Conservation (phyloP, 2,113 vertebrate species). For the Oxyruncus cristatus region DNA sequence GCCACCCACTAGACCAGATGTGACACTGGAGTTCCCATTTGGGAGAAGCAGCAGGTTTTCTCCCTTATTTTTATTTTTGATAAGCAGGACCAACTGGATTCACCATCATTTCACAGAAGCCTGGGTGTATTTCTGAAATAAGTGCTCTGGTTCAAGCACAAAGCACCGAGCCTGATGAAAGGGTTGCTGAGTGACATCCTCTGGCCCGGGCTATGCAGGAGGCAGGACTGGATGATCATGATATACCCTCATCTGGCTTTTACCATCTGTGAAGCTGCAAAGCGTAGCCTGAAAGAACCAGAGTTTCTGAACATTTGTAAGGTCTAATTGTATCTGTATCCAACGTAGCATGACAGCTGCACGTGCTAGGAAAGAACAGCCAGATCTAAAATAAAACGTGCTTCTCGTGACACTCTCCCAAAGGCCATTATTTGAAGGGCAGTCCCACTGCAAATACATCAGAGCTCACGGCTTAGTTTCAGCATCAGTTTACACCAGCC, state of each 20-base stretch:
- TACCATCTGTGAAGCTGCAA: neutral
- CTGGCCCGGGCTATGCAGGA: neutral
- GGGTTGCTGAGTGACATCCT: neutral
- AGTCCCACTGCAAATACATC: neutral
- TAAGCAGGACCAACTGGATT: neutral
- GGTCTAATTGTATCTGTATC: neutral
- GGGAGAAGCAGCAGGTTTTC: neutral
- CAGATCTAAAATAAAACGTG: neutral
- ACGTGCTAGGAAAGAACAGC: neutral
- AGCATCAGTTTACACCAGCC: neutral
- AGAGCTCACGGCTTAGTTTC: neutral
- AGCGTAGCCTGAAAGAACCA: neutral
- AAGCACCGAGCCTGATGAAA: neutral
- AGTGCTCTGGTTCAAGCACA: neutral
- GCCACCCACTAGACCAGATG: neutral
- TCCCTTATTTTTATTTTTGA: neutral
- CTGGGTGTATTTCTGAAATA: neutral
- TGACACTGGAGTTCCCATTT: neutral
- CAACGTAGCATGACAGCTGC: neutral
- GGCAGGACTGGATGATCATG: neutral
- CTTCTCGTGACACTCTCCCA: neutral
- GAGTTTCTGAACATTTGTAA: neutral
- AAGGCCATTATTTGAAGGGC: neutral
- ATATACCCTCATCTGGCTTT: slow-evolving; percentile 18
- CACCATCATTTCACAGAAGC: neutral